Conservation (phyloP, 2,113 vertebrate genomes). For the Pungitius pungitius region DNA sequence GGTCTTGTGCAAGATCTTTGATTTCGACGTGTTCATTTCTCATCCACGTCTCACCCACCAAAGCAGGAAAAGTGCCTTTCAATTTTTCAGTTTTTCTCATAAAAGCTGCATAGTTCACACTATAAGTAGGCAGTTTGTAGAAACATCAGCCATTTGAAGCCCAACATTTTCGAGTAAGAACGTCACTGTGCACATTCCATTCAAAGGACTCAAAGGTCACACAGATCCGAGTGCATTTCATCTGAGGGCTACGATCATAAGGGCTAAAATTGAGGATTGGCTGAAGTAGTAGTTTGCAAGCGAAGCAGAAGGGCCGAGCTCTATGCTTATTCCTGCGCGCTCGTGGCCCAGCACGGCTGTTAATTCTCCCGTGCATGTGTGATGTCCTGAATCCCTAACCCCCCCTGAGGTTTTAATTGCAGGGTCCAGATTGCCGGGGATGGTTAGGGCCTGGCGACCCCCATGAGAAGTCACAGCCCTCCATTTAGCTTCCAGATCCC, state of each 20-base stretch:
- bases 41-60: background rate
- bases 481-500: conserved; percentile 88
- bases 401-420: conserved; percentile 78
- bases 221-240: background rate
- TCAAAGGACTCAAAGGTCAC: background rate
- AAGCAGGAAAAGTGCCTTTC: background rate
- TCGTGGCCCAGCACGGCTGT: conserved; percentile 12
- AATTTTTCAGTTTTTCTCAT: background rate
- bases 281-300: background rate
- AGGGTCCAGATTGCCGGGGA: conserved; percentile 77
- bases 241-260: background rate
- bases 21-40: background rate
- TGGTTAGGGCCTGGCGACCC: conserved; percentile 71
- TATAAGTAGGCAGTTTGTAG: too few species aligned
- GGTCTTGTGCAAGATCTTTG: too few species aligned
- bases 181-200: background rate
- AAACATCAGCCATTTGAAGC: background rate
- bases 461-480: conserved; percentile 84
- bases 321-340: conserved; percentile 28
- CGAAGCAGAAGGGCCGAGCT: conserved; percentile 1
- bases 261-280: background rate
- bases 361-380: conserved; percentile 54
- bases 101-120: background rate
- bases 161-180: background rate
- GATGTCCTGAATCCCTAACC: conserved; percentile 64